Base-by-base conservation (phyloP, 2,888 invertebrate species). In the Agrenia bidenticulata region DNA sequence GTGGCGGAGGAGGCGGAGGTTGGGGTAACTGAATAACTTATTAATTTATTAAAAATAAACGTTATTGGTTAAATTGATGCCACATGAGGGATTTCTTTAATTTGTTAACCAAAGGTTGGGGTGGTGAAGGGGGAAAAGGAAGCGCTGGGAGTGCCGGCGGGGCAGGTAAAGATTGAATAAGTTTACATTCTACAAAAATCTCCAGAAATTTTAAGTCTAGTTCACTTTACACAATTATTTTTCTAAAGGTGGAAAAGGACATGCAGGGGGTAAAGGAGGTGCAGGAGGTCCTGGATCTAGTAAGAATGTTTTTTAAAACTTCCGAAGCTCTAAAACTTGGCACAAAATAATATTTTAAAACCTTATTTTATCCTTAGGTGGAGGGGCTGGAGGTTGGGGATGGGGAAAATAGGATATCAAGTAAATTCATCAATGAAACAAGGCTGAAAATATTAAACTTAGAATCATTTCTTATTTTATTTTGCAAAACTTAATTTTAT, bases 111-210 rank as follows among this genome's bases (percentile, higher is more conserved):
- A 7, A 11, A 5, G 51, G 51, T 15, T 51, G 51, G 51, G 51
- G 51, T 51, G 7, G 51, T 11, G 32, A 26, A 13, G 55, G 55
- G 4, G 55, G 55, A 27, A 55, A 55, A 37, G 41, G 58, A 45
- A 58, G 45, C 17, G 57, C 49, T 26, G 58, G 58, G 15, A 42
- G 58, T 17, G 62, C 56, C 13, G 63, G 63, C 15, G 39, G 56
- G 2, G 56, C 27, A 19, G 59, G 59, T 17, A 45, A 45, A 45
- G 45, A 5, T 15, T 5, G 45, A 45, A 5, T 15, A 9, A n/a
- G 32, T 11, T 32, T 17, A 19, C 15, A 17, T 45, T 17, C 45
- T 45, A 45, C 19, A 17, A 45, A 45, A 19, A 15, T 45, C 7
- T 19, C 9, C 19, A 17, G 45, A 19, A 11, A 39, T 39, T 15